Evolutionary conservation across 2,888 invertebrate species (phyloP), one percentile per base, ranked within the genome.

Genomic region (Leptothorax acervorum): DNA sequence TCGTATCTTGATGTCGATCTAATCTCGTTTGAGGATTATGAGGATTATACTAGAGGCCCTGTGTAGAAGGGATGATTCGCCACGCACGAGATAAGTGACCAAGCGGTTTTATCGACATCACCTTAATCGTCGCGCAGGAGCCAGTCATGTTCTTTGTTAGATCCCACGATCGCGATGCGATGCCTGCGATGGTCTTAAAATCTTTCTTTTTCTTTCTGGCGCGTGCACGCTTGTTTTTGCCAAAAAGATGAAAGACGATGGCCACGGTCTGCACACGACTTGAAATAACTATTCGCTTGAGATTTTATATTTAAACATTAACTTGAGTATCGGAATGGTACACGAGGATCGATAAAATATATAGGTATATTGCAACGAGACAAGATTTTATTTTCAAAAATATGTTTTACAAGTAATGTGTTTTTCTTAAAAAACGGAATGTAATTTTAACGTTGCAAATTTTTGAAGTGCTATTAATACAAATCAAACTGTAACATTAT

Each of bases 31-130:
- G 71, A 70, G 86, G 83, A 85, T 86, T 85, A 86, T 76, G 62
- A 78, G 85, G 85, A 85, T 86, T 86, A 85, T 57, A 51, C 45
- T 11, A 12, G 55, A 73, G 63, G 55, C 71, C 55, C 51, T 4
- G 70, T 3, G 70, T 51, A 70, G 65, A 71, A 53, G 66, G 76
- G 65, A 82, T 71, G 81, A 84, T 86, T 84, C 75, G 81, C 81
- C 66, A 75, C 71, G 81, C 62, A 71, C n/a, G 55, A 84, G 86
- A 86, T 84, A 86, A 86, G 75, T 84, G 84, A 86, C 84, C 86
- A 39, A 63, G 73, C 79, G 75, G 81, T 74, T 86, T 86, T 84
- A 81, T 82, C 84, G 62, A 63, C 45, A 65, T 57, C 55, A 71
- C 85, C 71, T 71, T 85, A 70, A 82, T 82, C 82, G 48, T 70